These are phyloP conservation scores for Agriopis leucophaearia DNA, from an alignment of 2,888 invertebrate genomes.

Conservation along the genomic window DNA sequence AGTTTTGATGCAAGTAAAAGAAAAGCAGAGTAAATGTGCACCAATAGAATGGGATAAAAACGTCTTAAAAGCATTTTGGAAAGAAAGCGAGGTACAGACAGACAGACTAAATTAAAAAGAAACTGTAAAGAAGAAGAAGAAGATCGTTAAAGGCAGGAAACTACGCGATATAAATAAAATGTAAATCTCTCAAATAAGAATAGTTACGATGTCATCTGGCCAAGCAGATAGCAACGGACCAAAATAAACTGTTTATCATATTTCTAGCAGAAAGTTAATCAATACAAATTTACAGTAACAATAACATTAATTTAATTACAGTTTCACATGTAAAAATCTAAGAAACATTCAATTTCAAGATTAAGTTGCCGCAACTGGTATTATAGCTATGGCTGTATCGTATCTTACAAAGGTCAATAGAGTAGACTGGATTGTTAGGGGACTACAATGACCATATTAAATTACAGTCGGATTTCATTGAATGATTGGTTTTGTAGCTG, in stretches of 20 bases:
- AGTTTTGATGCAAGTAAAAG: too few species aligned
- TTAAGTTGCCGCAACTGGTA: slow-evolving; percentile 1
- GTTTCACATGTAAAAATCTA: neutral
- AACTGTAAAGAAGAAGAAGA: too few species aligned
- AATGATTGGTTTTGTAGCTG: slow-evolving; percentile 36
- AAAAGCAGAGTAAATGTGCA: too few species aligned
- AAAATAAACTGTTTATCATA: neutral
- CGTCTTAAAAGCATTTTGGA: too few species aligned
- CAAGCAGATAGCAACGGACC: neutral
- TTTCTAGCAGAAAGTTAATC: neutral
- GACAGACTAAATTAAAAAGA: too few species aligned
- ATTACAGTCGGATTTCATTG: slow-evolving; percentile 37
- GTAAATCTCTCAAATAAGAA: too few species aligned
- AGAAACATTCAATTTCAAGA: neutral
- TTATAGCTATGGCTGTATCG: slow-evolving; percentile 30
- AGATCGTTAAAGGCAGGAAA: too few species aligned
- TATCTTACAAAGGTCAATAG: slow-evolving; percentile 37
- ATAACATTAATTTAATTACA: too few species aligned
- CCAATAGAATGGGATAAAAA: too few species aligned
- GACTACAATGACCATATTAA: slow-evolving; percentile 40
- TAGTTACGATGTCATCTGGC: neutral
- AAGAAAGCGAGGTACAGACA: too few species aligned
- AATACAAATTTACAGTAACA: neutral
- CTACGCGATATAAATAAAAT: too few species aligned
- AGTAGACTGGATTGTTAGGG: slow-evolving; percentile 38